phyloP scores from a whole-genome alignment of 1,140 invertebrate species.

The Cherax destructor region DNA sequence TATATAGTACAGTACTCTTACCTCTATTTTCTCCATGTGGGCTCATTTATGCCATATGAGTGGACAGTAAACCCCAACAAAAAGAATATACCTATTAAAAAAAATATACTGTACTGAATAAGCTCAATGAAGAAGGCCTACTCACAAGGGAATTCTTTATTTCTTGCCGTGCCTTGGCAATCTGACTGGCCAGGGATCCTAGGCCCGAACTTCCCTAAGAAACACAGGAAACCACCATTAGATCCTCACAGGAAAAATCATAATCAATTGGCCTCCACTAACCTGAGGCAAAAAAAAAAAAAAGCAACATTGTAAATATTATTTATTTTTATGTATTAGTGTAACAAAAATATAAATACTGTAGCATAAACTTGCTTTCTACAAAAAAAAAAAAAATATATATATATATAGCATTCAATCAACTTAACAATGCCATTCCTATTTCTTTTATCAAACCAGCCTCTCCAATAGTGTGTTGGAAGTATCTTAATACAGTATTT shows the following conservation, averaged over 20 bases:
- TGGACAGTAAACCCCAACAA: background rate
- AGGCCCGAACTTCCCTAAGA: slow-evolving; percentile 59
- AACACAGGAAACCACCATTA: slow-evolving; percentile 44
- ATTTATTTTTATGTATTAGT: background rate
- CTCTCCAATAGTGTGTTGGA: too few species aligned
- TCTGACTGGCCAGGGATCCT: slow-evolving; percentile 69
- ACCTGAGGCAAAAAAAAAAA: slow-evolving; percentile 6
- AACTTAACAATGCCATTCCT: too few species aligned
- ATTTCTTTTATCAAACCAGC: too few species aligned
- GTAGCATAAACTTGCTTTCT: too few species aligned
- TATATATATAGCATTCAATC: too few species aligned
- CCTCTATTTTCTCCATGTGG: too few species aligned
- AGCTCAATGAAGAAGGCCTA: slow-evolving; percentile 32
- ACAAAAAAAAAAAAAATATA: too few species aligned
- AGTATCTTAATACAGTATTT: too few species aligned
- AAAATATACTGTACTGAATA: background rate
- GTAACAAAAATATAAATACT: too few species aligned
- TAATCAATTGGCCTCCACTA: background rate
- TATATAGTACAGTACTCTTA: too few species aligned
- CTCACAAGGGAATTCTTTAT: slow-evolving; percentile 70
- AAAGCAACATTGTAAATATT: background rate
- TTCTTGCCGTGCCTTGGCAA: slow-evolving; percentile 68
- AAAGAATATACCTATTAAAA: slow-evolving; percentile 26
- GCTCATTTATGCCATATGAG: too few species aligned
- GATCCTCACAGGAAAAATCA: background rate